These are phyloP conservation scores for Hemithea aestivaria DNA, from an alignment of 2,888 invertebrate genomes.

Conservation along the genomic window DNA sequence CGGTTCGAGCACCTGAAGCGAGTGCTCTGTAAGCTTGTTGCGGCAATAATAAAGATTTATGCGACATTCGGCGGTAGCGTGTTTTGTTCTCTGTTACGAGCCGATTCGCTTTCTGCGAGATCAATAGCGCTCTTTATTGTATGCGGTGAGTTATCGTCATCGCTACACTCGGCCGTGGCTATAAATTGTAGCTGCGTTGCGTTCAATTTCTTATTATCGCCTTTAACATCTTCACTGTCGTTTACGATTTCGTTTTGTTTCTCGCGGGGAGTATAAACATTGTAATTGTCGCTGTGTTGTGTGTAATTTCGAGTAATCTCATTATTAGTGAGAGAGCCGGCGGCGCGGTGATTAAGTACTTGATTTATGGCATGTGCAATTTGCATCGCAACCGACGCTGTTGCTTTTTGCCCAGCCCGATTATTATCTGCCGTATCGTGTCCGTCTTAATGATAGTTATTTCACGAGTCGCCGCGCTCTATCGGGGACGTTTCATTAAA, in stretches of 20 bases:
- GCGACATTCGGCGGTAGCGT: slow-evolving; percentile 77
- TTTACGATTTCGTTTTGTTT: slow-evolving; percentile 46
- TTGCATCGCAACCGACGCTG: slow-evolving; percentile 71
- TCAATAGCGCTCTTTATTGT: slow-evolving; percentile 76
- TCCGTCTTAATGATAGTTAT: slow-evolving; percentile 76
- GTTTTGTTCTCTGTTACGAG: slow-evolving; percentile 76
- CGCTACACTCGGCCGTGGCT: slow-evolving; percentile 58
- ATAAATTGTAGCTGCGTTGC: slow-evolving; percentile 57
- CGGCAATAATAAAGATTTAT: slow-evolving; percentile 79
- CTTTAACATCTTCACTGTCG: slow-evolving; percentile 59
- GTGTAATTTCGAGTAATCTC: slow-evolving; percentile 72
- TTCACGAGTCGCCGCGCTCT: slow-evolving; percentile 72
- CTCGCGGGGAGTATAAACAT: slow-evolving; percentile 31
- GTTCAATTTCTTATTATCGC: slow-evolving; percentile 66
- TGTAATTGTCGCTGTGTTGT: slow-evolving; percentile 42
- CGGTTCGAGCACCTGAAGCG: slow-evolving; percentile 75
- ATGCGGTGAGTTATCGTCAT: slow-evolving; percentile 66
- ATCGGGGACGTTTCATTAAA: slow-evolving; percentile 74
- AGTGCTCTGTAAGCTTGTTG: slow-evolving; percentile 74
- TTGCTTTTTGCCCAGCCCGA: slow-evolving; percentile 72
- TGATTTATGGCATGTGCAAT: slow-evolving; percentile 77
- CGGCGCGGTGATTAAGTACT: slow-evolving; percentile 71
- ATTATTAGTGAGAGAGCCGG: slow-evolving; percentile 63
- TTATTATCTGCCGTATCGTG: slow-evolving; percentile 77
- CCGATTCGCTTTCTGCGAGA: slow-evolving; percentile 75